Conservation (phyloP, 2,797 vertebrate genomes). For the Melanotaenia pygmaea region DNA sequence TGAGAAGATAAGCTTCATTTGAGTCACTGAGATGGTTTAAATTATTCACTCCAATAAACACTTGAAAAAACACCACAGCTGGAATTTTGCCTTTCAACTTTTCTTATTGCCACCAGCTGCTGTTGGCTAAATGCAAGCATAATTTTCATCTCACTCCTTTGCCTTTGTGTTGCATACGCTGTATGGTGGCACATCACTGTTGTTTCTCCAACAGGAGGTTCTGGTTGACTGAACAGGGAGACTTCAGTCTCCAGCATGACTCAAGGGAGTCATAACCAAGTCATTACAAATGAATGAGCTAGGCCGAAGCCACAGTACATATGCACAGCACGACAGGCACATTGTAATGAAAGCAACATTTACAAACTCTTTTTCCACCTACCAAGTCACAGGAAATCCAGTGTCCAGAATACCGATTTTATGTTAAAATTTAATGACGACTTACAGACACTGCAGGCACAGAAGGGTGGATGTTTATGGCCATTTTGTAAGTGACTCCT, state of each 20-base stretch:
- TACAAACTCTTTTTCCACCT: slow-evolving; percentile 48
- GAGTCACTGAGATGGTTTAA: slow-evolving; percentile 22
- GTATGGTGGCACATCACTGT: slow-evolving; percentile 42
- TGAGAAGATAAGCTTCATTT: neutral
- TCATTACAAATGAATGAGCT: slow-evolving; percentile 80
- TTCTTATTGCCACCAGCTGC: slow-evolving; percentile 26
- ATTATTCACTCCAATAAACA: slow-evolving; percentile 15
- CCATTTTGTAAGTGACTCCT: slow-evolving; percentile 52
- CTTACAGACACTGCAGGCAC: slow-evolving; percentile 45
- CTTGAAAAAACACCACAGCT: slow-evolving; percentile 21
- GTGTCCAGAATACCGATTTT: slow-evolving; percentile 71
- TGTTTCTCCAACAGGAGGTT: slow-evolving; percentile 69
- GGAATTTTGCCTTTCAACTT: slow-evolving; percentile 18
- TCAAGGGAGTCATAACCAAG: slow-evolving; percentile 73
- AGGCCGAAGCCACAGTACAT: slow-evolving; percentile 58
- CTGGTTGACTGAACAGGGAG: slow-evolving; percentile 70
- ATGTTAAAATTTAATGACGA: slow-evolving; percentile 57
- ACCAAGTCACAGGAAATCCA: slow-evolving; percentile 66
- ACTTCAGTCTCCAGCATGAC: slow-evolving; percentile 63
- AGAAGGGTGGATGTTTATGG: slow-evolving; percentile 46
- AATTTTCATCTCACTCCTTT: slow-evolving; percentile 17
- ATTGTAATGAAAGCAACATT: slow-evolving; percentile 65
- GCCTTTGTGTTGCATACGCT: slow-evolving; percentile 21
- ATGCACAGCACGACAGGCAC: slow-evolving; percentile 64
- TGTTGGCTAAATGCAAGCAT: slow-evolving; percentile 25